Conservation (phyloP, 2,113 vertebrate genomes). For the Varanus salvator region DNA sequence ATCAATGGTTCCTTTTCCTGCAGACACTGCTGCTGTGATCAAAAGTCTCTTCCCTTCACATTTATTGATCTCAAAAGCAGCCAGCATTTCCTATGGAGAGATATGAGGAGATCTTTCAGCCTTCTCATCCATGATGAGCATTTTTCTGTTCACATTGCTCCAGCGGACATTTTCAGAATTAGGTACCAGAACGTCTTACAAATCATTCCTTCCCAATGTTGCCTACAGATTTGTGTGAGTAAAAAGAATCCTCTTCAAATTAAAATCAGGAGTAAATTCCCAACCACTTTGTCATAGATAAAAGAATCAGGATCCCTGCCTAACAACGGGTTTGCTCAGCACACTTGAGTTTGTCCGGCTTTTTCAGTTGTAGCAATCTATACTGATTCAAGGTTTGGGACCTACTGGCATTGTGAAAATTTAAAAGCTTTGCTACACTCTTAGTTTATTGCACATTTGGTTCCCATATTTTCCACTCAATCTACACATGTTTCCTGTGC, state of each 20-base stretch:
- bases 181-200: neutral
- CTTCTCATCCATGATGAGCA: neutral
- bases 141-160: neutral
- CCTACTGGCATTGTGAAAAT: neutral
- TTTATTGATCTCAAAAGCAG: slow-evolving; percentile 44
- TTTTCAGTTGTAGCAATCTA: neutral
- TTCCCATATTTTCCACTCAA: neutral
- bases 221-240: neutral
- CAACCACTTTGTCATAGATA: neutral
- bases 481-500: too few relatives aligned
- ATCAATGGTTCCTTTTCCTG: slow-evolving; percentile 57
- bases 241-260: too few relatives aligned
- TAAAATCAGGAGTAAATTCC: neutral
- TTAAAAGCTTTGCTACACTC: neutral
- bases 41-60: slow-evolving; percentile 35
- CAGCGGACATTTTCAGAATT: neutral
- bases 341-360: neutral
- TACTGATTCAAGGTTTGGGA: neutral
- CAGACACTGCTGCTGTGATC: slow-evolving; percentile 60
- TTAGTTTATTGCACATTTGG: neutral
- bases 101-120: neutral
- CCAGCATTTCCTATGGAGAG: slow-evolving; percentile 58
- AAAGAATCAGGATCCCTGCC: neutral
- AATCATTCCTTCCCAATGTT: neutral
- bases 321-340: neutral